Percentiles rank a stretch among this genome's conserved stretches.
phyloP scores from a whole-genome alignment of 2,113 vertebrate genomes.

The Boleophthalmus pectinirostris region DNA sequence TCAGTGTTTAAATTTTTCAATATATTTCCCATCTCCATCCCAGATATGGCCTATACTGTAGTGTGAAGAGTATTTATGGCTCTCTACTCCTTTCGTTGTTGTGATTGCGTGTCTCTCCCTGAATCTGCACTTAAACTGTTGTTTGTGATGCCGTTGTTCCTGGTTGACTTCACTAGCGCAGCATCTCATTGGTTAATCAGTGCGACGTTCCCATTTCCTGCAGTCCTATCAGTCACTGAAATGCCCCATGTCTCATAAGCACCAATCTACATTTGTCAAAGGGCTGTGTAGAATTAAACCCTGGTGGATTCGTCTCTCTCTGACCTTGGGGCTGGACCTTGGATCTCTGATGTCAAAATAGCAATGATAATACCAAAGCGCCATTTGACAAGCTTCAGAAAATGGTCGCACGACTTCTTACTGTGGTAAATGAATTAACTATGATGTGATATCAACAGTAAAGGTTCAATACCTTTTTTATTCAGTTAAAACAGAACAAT shows the following conservation, averaged over 20 bases:
- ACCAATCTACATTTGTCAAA: slow-evolving; percentile 73
- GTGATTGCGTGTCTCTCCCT: slow-evolving; percentile 36
- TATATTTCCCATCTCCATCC: not conserved
- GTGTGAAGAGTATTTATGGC: slow-evolving; percentile 39
- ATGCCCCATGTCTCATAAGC: slow-evolving; percentile 71
- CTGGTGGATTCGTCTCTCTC: slow-evolving; percentile 63
- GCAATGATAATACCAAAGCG: slow-evolving; percentile 63
- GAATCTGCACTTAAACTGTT: slow-evolving; percentile 51
- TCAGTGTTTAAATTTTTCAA: too few relatives aligned
- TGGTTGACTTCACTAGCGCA: slow-evolving; percentile 40
- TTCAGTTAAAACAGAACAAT: not conserved
- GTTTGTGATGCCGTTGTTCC: slow-evolving; percentile 38
- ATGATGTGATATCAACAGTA: not conserved
- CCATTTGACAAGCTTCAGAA: slow-evolving; percentile 68
- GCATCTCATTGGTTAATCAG: slow-evolving; percentile 68
- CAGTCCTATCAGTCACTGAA: slow-evolving; percentile 67
- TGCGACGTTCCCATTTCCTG: slow-evolving; percentile 60
- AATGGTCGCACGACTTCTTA: not conserved
- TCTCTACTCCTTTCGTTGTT: slow-evolving; percentile 26
- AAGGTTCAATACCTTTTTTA: not conserved
- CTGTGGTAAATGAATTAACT: not conserved
- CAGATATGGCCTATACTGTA: not conserved
- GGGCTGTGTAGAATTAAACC: slow-evolving; percentile 72
- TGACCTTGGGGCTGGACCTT: slow-evolving; percentile 76
- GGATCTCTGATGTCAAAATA: slow-evolving; percentile 72